Evolutionary conservation across 2,113 vertebrate genomes (phyloP).

Genomic region (Erythrocercus mccallii): DNA sequence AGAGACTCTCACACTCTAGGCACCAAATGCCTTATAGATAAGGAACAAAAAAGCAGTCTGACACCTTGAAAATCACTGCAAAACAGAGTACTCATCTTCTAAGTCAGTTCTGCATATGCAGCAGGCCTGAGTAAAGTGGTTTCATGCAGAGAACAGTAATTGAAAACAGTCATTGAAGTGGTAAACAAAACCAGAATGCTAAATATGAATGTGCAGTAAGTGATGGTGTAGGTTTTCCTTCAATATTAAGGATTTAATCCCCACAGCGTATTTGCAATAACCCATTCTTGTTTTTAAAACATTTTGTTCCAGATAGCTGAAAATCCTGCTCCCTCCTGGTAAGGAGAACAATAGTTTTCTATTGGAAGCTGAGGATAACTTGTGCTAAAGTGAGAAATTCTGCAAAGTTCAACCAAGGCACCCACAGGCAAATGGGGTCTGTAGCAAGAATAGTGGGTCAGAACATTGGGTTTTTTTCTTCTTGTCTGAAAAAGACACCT

Average conservation of each 20-base stretch:
- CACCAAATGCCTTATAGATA: not conserved
- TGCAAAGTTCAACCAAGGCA: not conserved
- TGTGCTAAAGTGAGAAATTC: not conserved
- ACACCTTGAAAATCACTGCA: slow-evolving; percentile 24
- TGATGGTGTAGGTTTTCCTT: slow-evolving; percentile 12
- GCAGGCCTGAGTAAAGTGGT: slow-evolving; percentile 17
- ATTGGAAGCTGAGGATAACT: slow-evolving; percentile 8
- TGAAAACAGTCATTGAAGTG: slow-evolving; percentile 55
- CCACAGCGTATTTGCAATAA: slow-evolving; percentile 28
- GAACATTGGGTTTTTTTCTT: not conserved
- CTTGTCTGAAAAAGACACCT: slow-evolving; percentile 16
- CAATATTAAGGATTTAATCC: slow-evolving; percentile 27
- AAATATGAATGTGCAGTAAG: slow-evolving; percentile 42
- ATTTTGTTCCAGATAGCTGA: slow-evolving; percentile 43
- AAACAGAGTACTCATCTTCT: slow-evolving; percentile 23
- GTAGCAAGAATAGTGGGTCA: not conserved
- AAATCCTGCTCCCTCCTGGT: slow-evolving; percentile 15
- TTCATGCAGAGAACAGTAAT: slow-evolving; percentile 47
- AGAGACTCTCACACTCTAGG: not conserved
- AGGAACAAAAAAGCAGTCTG: not conserved
- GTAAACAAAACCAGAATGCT: slow-evolving; percentile 44
- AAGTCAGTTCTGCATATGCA: slow-evolving; percentile 24
- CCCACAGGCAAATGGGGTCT: not conserved
- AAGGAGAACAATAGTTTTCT: slow-evolving; percentile 35
- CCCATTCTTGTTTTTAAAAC: slow-evolving; percentile 33